A percentile compares a stretch with the other conserved stretches of the same genome.
phyloP scores from a whole-genome alignment of 2,797 vertebrate species.

The Lophotriccus pileatus region DNA sequence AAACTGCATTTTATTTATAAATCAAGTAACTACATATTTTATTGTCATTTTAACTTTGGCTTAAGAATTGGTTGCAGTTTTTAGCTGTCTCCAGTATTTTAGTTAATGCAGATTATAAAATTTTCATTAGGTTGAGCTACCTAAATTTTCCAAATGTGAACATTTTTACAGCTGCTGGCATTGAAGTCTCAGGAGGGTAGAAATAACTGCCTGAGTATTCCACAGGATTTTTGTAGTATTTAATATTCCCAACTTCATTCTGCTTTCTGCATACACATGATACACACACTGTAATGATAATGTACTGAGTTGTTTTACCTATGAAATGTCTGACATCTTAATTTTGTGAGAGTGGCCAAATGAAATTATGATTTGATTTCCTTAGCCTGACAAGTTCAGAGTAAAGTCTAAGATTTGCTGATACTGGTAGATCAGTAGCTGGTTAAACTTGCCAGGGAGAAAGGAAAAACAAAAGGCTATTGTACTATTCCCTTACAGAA shows the following conservation, averaged over 20 bases:
- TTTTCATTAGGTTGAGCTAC: neutral
- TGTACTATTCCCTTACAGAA: neutral
- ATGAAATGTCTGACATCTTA: neutral
- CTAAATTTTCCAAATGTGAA: neutral
- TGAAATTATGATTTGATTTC: neutral
- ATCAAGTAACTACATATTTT: neutral
- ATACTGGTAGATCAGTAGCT: neutral
- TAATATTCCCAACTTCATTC: neutral
- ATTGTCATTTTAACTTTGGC: neutral
- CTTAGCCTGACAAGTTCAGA: neutral
- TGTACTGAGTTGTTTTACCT: neutral
- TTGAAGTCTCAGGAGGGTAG: neutral
- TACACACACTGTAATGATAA: neutral
- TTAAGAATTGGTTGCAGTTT: neutral
- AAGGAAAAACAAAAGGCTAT: neutral
- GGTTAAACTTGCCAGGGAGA: neutral
- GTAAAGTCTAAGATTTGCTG: neutral
- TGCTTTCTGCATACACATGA: neutral
- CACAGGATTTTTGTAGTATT: neutral
- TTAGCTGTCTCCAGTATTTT: neutral
- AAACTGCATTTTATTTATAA: neutral
- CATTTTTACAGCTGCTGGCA: neutral
- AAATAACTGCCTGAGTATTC: neutral
- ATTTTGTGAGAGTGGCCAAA: neutral
- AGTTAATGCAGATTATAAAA: neutral